Evolutionary conservation across 2,113 vertebrate species (phyloP), one percentile per base, ranked within the genome.

Genomic region (Myotis brandtii): DNA sequence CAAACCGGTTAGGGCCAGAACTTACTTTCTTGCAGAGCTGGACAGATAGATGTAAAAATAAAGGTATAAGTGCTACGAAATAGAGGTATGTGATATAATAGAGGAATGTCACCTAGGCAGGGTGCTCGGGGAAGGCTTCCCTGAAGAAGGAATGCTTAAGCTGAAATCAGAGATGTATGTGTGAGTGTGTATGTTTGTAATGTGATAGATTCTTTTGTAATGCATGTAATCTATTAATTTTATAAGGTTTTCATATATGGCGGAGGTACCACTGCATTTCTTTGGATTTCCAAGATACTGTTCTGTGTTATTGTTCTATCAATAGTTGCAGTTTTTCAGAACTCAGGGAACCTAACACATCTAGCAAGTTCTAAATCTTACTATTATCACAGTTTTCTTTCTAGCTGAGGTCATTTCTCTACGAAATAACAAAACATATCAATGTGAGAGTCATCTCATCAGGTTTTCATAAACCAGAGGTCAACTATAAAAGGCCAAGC

Each of bases 381-480:
- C n/a, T 32, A 18, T 40, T 72, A 54, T 25, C 14, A 27, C 54
- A 25, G 18, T 27, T 89, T 86, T 89, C 12, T 90, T 72, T 77
- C 70, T 84, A 81, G 40, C 43, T 75, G 77, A 82, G 32, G 10
- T 83, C 6, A 23, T 69, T 93, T 93, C 46, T 67, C 30, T 54
- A 25, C 52, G 40, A 93, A 95, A 67, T 66, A 67, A 88, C 73
- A 80, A 86, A 67, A 85, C 40, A 9, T 4, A 62, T 94, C 12
- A 79, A 13, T 52, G 32, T 83, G 95, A 69, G 50, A 27, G 0
- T 88, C 54, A 34, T 40, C 9, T 72, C 25, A 10, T 76, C 21
- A 70, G 34, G 21, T 87, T 43, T 80, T 87, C 6, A 52, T 86
- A 90, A 95, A n/a, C 11, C n/a, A 88, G 50, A 93, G 21, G n/a